Evolutionary conservation across 2,113 vertebrate genomes (phyloP).

Genomic region (Phalacrocorax brasilianus): DNA sequence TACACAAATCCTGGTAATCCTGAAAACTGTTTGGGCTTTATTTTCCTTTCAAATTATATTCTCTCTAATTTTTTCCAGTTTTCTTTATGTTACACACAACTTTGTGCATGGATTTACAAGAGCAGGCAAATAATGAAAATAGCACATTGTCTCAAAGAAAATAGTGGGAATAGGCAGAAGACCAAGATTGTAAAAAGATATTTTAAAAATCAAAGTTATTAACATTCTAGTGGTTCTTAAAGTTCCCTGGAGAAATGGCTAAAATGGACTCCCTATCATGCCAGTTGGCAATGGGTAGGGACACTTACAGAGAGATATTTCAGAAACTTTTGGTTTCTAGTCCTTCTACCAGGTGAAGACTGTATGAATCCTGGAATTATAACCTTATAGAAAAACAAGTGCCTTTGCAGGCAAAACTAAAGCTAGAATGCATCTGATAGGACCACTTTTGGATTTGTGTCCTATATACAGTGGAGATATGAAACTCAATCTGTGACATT

Average conservation of each 20-base stretch:
- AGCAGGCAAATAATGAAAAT: neutral
- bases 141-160: neutral
- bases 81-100: neutral
- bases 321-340: neutral
- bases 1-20: slow-evolving; percentile 17
- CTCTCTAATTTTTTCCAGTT: neutral
- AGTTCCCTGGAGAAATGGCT: neutral
- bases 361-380: neutral
- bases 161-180: neutral
- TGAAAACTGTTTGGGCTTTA: neutral
- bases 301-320: neutral
- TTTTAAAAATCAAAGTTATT: neutral
- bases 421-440: neutral
- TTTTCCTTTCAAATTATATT: slow-evolving; percentile 30
- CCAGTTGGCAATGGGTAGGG: neutral
- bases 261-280: neutral
- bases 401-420: neutral
- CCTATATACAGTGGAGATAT: neutral
- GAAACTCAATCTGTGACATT: neutral
- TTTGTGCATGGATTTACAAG: neutral
- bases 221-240: neutral
- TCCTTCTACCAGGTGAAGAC: neutral
- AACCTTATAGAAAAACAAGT: neutral
- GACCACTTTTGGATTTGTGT: neutral
- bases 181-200: neutral